Evolutionary conservation across 2,888 invertebrate genomes (phyloP).

Genomic region (Callosobruchus maculatus): DNA sequence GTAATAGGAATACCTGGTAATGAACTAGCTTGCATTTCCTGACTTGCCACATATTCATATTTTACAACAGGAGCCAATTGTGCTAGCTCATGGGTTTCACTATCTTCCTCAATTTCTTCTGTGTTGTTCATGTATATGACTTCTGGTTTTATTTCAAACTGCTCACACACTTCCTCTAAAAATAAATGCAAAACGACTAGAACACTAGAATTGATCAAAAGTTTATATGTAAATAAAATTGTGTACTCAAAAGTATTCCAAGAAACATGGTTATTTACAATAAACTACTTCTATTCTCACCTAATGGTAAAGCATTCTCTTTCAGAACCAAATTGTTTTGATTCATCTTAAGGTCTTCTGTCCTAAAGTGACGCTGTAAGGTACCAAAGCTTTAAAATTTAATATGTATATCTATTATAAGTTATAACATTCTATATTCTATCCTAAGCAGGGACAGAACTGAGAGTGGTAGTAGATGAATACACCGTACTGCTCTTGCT

Average conservation of each 20-base stretch:
- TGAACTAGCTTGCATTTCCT: not conserved
- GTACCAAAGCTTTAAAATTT: no score
- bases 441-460: no score
- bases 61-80: conserved; percentile 17
- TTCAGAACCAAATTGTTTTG: not conserved
- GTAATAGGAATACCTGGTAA: not conserved
- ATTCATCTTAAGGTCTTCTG: conserved; percentile 1
- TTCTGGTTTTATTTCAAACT: conserved; percentile 1
- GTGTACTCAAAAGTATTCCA: no score
- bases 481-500: no score
- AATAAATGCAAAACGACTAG: not conserved
- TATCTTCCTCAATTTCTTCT: conserved; percentile 1
- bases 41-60: conserved; percentile 16
- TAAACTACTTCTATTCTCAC: not conserved
- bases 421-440: no score
- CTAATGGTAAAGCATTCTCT: conserved; percentile 1
- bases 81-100: conserved; percentile 11
- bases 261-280: not conserved
- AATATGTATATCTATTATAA: no score
- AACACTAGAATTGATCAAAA: no score
- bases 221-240: no score
- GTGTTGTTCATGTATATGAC: conserved; percentile 1
- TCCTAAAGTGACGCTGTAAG: conserved; percentile 5
- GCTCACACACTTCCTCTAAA: not conserved
- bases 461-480: no score